Percentiles rank a stretch among this genome's conserved stretches.
Evolutionary conservation across 2,888 invertebrate species (phyloP).

Genomic region (Anoncus sp.): DNA sequence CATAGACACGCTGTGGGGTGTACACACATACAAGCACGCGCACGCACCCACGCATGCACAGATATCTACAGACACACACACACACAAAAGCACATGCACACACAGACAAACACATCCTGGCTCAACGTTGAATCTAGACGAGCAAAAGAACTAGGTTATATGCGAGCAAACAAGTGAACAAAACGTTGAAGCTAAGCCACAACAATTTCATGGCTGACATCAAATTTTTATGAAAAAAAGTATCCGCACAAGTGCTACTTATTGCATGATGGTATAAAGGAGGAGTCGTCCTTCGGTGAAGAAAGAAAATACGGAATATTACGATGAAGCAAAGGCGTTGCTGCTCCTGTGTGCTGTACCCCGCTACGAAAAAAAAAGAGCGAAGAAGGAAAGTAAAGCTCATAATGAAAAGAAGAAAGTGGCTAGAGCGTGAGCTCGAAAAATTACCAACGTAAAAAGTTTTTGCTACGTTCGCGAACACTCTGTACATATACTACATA

Average conservation of each 20-base stretch:
- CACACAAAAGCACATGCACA: slow-evolving; percentile 9
- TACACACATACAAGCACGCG: not conserved
- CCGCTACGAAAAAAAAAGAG: too few species aligned
- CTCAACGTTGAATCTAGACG: not conserved
- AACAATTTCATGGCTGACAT: slow-evolving; percentile 23
- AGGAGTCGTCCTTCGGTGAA: slow-evolving; percentile 24
- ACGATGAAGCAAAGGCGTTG: slow-evolving; percentile 32
- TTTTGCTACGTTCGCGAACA: slow-evolving; percentile 13
- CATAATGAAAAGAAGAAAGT: slow-evolving; percentile 47
- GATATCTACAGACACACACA: not conserved
- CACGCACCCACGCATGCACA: slow-evolving; percentile 2
- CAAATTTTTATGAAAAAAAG: slow-evolving; percentile 39
- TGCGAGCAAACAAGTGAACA: slow-evolving; percentile 28
- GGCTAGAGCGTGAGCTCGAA: slow-evolving; percentile 22
- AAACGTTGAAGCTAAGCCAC: slow-evolving; percentile 17
- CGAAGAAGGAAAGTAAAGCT: slow-evolving; percentile 39
- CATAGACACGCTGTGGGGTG: not conserved
- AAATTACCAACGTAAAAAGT: slow-evolving; percentile 49
- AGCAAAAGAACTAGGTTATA: not conserved
- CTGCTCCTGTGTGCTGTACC: slow-evolving; percentile 3
- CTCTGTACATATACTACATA: not conserved
- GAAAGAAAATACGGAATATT: slow-evolving; percentile 40
- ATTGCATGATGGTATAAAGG: slow-evolving; percentile 19
- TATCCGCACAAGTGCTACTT: slow-evolving; percentile 26
- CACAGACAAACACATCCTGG: too few species aligned